phyloP scores from a whole-genome alignment of 2,888 invertebrate species.

The Harpalus rubripes region DNA sequence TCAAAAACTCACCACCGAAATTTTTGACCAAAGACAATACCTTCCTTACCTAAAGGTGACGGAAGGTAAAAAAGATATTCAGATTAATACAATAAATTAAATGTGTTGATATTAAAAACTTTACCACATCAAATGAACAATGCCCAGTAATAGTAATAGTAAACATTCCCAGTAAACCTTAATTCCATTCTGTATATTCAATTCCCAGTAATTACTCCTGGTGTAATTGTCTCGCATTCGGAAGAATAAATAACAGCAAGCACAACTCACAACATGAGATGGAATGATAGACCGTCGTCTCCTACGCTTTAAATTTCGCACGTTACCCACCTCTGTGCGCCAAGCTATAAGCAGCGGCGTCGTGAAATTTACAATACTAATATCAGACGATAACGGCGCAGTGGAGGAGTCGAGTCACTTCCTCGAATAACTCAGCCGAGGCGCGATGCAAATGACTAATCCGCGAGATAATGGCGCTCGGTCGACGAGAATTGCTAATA shows the following conservation, averaged over 20 bases:
- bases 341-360: constrained; percentile 21
- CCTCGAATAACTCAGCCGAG: constrained; percentile 62
- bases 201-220: neutral
- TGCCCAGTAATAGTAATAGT: neutral
- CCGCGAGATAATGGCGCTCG: constrained; percentile 48
- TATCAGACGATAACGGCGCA: constrained; percentile 59
- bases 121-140: neutral
- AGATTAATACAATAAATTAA: constrained; percentile 4
- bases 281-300: constrained; percentile 3
- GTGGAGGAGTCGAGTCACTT: constrained; percentile 45
- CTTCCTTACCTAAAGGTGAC: no score
- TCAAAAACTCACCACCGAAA: no score
- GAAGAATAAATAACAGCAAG: neutral
- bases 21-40: no score
- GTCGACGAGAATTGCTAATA: constrained; percentile 49
- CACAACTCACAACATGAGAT: constrained; percentile 10
- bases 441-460: constrained; percentile 63
- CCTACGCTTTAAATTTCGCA: constrained; percentile 40
- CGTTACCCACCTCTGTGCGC: constrained; percentile 14
- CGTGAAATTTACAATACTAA: constrained; percentile 62
- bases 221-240: neutral
- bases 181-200: neutral
- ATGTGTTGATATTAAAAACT: neutral
- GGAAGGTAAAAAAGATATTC: neutral
- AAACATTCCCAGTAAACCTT: neutral